Evolutionary conservation across 1,140 invertebrate species (phyloP).

Genomic region (Spodoptera frugiperda): DNA sequence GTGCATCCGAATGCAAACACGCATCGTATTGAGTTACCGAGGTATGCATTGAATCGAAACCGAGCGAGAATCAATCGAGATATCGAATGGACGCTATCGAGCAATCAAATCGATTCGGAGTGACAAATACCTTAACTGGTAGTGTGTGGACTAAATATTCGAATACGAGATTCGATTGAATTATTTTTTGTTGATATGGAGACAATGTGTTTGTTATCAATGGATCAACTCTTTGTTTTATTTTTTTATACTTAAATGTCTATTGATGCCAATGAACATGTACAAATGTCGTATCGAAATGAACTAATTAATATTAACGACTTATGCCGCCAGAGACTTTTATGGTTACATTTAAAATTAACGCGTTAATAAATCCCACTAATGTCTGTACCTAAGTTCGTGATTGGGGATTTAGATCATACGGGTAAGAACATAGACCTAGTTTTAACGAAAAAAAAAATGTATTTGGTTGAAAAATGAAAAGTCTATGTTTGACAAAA

Average conservation of each 20-base stretch:
- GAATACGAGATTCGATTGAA: slow-evolving; percentile 8
- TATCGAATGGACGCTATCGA: slow-evolving; percentile 64
- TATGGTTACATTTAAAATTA: too few species aligned
- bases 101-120: slow-evolving; percentile 62
- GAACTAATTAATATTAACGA: too few species aligned
- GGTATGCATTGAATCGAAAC: slow-evolving; percentile 49
- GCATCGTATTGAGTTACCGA: slow-evolving; percentile 66
- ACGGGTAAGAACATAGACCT: too few species aligned
- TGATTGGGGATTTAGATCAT: too few species aligned
- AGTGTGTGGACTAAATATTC: slow-evolving; percentile 14
- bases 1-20: slow-evolving; percentile 70
- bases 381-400: too few species aligned
- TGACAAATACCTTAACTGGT: slow-evolving; percentile 55
- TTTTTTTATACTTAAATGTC: neutral
- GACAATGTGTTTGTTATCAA: neutral
- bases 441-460: too few species aligned
- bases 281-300: too few species aligned
- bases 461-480: too few species aligned
- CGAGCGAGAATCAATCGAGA: slow-evolving; percentile 59
- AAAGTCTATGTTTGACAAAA: too few species aligned
- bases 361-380: too few species aligned
- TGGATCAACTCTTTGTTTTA: neutral
- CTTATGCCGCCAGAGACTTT: too few species aligned
- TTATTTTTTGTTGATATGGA: neutral
- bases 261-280: too few species aligned